A percentile compares a stretch with the other conserved stretches of the same genome.
These are phyloP conservation scores for Haemorhous mexicanus DNA, from an alignment of 2,113 vertebrate species.

Conservation along the genomic window DNA sequence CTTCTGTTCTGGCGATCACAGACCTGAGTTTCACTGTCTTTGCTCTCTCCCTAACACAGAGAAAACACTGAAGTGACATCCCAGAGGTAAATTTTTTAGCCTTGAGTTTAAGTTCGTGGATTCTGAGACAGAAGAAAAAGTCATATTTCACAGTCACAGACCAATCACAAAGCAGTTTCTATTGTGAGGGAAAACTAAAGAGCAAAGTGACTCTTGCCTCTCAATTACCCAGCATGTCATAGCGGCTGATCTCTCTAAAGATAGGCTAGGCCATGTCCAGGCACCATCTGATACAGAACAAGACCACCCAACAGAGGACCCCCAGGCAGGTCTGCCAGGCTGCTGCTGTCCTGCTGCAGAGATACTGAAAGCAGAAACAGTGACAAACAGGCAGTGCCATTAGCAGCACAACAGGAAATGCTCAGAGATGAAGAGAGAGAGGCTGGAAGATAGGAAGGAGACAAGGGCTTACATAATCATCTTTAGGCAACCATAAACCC, in stretches of 20 bases:
- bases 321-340: not conserved
- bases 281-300: not conserved
- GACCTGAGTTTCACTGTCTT: not conserved
- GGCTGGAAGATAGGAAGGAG: not conserved
- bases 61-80: not conserved
- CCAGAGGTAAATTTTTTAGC: not conserved
- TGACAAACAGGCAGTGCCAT: not conserved
- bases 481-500: not conserved
- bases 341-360: not conserved
- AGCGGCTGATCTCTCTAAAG: not conserved
- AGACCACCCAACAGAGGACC: not conserved
- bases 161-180: not conserved
- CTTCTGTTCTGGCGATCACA: not conserved
- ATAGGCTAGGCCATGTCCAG: not conserved
- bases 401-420: not conserved
- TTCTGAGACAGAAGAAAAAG: not conserved
- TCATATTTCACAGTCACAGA: not conserved
- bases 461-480: not conserved
- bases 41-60: not conserved
- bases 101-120: not conserved
- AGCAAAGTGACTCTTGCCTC: not conserved
- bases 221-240: not conserved
- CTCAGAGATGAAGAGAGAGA: not conserved
- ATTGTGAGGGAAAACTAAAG: not conserved
- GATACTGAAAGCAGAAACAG: not conserved